A percentile compares a stretch with the other conserved stretches of the same genome.
These are phyloP conservation scores for Phenganax stokvisi DNA, from an alignment of 92 coral and sea anemone genomes.

Conservation along the genomic window DNA sequence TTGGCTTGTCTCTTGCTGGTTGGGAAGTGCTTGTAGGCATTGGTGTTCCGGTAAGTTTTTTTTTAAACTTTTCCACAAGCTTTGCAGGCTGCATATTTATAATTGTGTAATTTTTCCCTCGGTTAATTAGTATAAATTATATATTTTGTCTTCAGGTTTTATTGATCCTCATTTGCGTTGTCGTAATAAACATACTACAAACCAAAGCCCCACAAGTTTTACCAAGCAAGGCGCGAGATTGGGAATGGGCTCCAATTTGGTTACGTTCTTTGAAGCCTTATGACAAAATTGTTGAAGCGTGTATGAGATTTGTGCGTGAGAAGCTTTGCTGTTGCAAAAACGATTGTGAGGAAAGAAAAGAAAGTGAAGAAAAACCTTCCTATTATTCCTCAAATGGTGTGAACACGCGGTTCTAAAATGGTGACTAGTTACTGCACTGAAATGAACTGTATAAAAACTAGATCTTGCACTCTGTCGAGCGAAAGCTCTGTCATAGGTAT, in stretches of 20 bases:
- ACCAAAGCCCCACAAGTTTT: conserved; percentile 63
- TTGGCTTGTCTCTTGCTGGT: conserved; percentile 91
- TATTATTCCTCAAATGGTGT: no score
- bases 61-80: no score
- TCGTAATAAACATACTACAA: conserved; percentile 68
- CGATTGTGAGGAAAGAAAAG: background rate
- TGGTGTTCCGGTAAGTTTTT: conserved; percentile 52
- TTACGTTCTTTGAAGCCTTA: conserved; percentile 79
- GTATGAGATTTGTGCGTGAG: background rate
- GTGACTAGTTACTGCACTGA: no score
- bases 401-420: no score
- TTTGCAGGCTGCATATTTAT: no score
- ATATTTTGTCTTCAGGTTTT: conserved; percentile 30
- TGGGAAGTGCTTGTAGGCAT: conserved; percentile 87
- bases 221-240: conserved; percentile 59
- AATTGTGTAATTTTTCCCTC: no score
- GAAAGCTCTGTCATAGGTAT: no score
- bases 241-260: conserved; percentile 98
- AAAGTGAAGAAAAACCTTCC: background rate
- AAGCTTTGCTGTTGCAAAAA: conserved; percentile 23
- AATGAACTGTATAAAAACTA: no score
- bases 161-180: conserved; percentile 58
- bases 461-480: no score
- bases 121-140: background rate
- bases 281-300: conserved; percentile 60